Percentiles rank a stretch among this genome's conserved stretches.
phyloP scores from a whole-genome alignment of 2,113 vertebrate species.

The Zosterops borbonicus region DNA sequence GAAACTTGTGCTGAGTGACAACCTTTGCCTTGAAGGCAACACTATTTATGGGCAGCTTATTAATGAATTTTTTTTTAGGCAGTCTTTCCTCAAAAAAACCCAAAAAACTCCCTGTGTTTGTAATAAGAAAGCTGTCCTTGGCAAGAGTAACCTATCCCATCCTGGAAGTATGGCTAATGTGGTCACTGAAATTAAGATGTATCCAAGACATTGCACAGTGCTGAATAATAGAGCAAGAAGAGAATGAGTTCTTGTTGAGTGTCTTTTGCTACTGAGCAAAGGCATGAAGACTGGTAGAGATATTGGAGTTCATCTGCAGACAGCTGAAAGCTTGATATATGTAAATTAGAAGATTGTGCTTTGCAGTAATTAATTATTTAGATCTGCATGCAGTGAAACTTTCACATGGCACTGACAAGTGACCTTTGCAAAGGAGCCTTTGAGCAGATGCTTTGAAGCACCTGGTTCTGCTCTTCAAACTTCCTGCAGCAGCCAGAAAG shows the following conservation, averaged over 20 bases:
- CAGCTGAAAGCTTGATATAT: background rate
- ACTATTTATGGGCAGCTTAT: background rate
- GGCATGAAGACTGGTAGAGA: background rate
- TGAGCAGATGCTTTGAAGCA: background rate
- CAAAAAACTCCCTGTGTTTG: too few species aligned
- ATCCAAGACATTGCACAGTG: background rate
- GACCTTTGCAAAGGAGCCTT: constrained; percentile 26
- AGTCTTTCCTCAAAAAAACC: background rate
- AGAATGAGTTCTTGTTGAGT: background rate
- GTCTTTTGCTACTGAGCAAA: background rate
- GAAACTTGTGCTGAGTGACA: background rate
- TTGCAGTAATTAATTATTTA: constrained; percentile 30
- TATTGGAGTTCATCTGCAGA: background rate
- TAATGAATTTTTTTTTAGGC: background rate
- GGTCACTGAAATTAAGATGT: background rate
- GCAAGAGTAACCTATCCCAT: background rate
- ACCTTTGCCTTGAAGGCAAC: background rate
- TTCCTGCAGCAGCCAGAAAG: background rate
- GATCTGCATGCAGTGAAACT: background rate
- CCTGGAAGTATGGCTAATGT: background rate
- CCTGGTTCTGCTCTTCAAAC: background rate
- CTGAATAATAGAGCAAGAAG: background rate
- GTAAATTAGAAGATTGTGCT: background rate
- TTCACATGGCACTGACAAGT: background rate
- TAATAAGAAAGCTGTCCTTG: background rate